phyloP scores from a whole-genome alignment of 2,888 invertebrate genomes.

The Lobophora halterata region DNA sequence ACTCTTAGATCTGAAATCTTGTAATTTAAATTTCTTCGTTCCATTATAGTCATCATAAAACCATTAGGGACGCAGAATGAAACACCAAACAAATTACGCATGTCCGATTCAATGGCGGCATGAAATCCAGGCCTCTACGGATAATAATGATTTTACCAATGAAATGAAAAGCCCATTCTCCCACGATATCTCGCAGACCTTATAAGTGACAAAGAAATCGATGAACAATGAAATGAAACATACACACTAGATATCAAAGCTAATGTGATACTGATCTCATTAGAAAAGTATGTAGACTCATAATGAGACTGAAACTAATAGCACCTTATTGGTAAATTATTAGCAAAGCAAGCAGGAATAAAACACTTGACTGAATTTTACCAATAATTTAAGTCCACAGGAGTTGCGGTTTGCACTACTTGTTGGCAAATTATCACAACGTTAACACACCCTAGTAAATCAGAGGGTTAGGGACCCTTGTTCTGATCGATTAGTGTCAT shows the following conservation, averaged over 20 bases:
- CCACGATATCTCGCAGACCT: constrained; percentile 36
- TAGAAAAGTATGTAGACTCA: constrained; percentile 12
- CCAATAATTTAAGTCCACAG: no score
- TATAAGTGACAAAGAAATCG: constrained; percentile 20
- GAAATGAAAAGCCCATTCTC: constrained; percentile 37
- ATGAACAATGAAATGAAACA: constrained; percentile 26
- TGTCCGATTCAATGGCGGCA: constrained; percentile 35
- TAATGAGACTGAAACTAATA: not conserved
- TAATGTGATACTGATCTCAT: constrained; percentile 6
- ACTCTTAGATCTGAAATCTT: no score
- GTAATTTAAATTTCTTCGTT: no score
- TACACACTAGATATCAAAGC: constrained; percentile 13
- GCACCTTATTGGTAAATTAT: no score
- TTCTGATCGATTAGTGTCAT: no score
- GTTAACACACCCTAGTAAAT: no score
- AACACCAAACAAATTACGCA: constrained; percentile 35
- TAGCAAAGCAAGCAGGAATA: no score
- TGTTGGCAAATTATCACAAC: no score
- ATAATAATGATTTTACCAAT: constrained; percentile 33
- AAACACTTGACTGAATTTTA: no score
- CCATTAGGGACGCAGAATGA: constrained; percentile 30
- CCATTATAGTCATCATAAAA: no score
- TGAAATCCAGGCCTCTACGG: constrained; percentile 32
- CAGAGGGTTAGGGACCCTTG: no score
- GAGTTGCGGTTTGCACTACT: no score